These are phyloP conservation scores for Trichomalopsis sarcophagae DNA, from an alignment of 1,140 invertebrate species.

Conservation along the genomic window DNA sequence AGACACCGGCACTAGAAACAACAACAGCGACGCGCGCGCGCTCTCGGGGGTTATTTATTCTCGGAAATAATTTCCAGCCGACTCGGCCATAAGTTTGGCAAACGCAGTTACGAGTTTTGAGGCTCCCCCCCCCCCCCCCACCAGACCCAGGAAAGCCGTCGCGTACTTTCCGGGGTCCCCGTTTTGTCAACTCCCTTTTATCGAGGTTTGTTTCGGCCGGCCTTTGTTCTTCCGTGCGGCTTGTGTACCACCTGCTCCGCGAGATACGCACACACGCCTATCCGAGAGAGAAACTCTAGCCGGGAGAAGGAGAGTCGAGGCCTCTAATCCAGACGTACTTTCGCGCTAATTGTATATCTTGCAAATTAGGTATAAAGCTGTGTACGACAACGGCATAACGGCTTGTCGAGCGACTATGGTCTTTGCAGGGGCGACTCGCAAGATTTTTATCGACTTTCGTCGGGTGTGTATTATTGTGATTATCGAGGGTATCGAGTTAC, in stretches of 20 bases:
- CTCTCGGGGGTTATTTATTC: conserved; percentile 12
- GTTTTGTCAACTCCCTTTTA: conserved; percentile 47
- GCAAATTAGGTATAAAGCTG: conserved; percentile 40
- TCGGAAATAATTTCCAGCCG: conserved; percentile 31
- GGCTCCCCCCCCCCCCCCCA: too few species aligned
- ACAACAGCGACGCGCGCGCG: conserved; percentile 1
- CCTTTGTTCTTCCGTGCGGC: conserved; percentile 1
- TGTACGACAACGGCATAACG: background rate
- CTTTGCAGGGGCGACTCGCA: background rate
- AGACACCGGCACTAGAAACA: background rate
- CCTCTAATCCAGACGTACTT: conserved; percentile 44
- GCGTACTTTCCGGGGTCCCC: conserved; percentile 10
- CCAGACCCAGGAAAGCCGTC: conserved; percentile 2
- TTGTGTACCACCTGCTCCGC: conserved; percentile 1
- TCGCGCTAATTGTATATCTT: conserved; percentile 41
- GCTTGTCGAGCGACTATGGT: background rate
- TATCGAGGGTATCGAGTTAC: too few species aligned
- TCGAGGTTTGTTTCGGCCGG: background rate
- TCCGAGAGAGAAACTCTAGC: background rate
- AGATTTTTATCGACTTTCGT: background rate
- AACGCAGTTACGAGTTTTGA: conserved; percentile 34
- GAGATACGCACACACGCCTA: background rate
- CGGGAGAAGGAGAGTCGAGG: background rate
- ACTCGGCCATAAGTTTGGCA: conserved; percentile 31
- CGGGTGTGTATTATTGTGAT: background rate